phyloP scores from a whole-genome alignment of 2,888 invertebrate genomes.

The Plebejus melissa region DNA sequence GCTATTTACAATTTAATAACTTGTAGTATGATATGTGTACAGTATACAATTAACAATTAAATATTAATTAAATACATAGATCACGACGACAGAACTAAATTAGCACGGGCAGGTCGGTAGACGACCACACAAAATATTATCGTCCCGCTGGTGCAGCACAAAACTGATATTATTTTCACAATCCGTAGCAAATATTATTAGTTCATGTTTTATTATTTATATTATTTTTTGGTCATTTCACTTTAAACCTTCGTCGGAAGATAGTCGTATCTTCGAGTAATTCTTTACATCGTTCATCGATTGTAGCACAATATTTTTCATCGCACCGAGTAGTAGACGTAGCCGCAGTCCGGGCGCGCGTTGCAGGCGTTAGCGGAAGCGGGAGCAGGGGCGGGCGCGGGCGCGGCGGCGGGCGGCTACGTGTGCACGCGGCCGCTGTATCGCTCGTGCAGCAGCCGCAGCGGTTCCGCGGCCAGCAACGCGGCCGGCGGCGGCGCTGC shows the following conservation, averaged over 20 bases:
- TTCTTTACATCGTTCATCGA: background rate
- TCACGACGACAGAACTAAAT: background rate
- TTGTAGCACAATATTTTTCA: background rate
- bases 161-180: background rate
- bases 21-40: too few relatives aligned
- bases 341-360: slow-evolving; percentile 10
- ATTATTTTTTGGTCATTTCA: background rate
- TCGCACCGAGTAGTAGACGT: slow-evolving; percentile 25
- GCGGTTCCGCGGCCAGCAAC: slow-evolving; percentile 34
- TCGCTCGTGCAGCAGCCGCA: slow-evolving; percentile 51
- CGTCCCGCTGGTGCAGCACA: too few relatives aligned
- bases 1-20: background rate
- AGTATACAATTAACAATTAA: background rate
- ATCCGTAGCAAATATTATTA: background rate
- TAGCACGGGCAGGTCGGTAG: background rate
- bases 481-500: slow-evolving; percentile 40
- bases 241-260: background rate
- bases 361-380: background rate
- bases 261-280: background rate
- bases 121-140: background rate
- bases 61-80: background rate
- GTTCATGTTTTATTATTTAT: background rate
- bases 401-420: slow-evolving; percentile 43
- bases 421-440: slow-evolving; percentile 58
- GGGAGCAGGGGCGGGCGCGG: background rate